phyloP scores from a whole-genome alignment of 1,140 invertebrate genomes.

The Helicoverpa zea region DNA sequence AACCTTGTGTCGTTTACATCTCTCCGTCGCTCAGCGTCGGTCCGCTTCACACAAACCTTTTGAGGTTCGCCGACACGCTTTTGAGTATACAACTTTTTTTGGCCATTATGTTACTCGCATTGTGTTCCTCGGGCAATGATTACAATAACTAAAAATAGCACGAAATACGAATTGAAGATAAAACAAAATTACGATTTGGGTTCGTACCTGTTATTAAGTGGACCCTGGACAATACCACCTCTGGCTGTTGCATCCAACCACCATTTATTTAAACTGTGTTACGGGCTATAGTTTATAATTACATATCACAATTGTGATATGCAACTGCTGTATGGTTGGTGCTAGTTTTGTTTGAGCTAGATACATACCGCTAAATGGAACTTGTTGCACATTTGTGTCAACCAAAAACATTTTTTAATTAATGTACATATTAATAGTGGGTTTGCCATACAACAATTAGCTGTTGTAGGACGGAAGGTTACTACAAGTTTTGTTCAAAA shows the following conservation, averaged over 20 bases:
- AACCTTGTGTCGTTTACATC: conserved; percentile 64
- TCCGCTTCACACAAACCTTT: conserved; percentile 69
- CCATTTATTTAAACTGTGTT: too few relatives aligned
- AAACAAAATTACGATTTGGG: conserved; percentile 49
- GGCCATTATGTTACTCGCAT: conserved; percentile 61
- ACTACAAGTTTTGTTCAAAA: background rate
- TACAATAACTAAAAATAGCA: conserved; percentile 50
- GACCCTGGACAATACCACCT: background rate
- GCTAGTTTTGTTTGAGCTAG: too few relatives aligned
- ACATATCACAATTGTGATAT: too few relatives aligned
- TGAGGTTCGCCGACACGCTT: conserved; percentile 75
- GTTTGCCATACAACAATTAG: too few relatives aligned
- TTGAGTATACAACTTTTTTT: conserved; percentile 62
- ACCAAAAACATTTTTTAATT: too few relatives aligned
- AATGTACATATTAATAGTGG: too few relatives aligned
- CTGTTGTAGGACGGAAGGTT: too few relatives aligned
- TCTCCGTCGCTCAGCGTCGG: conserved; percentile 53
- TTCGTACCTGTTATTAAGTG: conserved; percentile 16
- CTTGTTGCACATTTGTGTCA: background rate
- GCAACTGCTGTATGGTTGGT: too few relatives aligned
- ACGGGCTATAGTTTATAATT: too few relatives aligned
- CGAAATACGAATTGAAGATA: conserved; percentile 36
- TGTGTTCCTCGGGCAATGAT: conserved; percentile 52
- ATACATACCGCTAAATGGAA: too few relatives aligned
- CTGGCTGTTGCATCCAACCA: conserved; percentile 1